Evolutionary conservation across 2,888 invertebrate genomes (phyloP).

Genomic region (Branchellion lobata): DNA sequence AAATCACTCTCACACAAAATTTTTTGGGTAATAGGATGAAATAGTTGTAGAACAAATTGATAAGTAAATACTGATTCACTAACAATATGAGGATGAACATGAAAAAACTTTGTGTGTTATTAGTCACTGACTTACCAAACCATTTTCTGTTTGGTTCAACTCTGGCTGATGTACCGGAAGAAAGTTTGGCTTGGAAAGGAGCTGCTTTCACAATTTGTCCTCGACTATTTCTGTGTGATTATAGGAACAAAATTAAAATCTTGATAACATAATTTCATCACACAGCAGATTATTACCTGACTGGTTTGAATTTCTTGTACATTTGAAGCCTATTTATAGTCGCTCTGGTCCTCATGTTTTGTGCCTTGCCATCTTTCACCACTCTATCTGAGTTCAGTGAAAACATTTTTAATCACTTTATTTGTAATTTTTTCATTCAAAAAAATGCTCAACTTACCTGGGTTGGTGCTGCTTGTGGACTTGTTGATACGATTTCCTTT

Average conservation of each 20-base stretch:
- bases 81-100: too few species aligned
- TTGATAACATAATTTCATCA: too few species aligned
- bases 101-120: too few species aligned
- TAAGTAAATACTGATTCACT: too few species aligned
- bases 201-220: slow-evolving; percentile 90
- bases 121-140: slow-evolving; percentile 84
- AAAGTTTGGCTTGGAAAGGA: slow-evolving; percentile 86
- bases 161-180: slow-evolving; percentile 85
- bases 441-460: slow-evolving; percentile 72
- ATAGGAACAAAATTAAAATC: too few species aligned
- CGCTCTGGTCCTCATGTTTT: slow-evolving; percentile 72
- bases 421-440: too few species aligned
- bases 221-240: slow-evolving; percentile 68
- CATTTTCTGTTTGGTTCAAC: slow-evolving; percentile 97
- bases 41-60: too few species aligned
- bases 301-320: slow-evolving; percentile 96
- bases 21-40: not conserved
- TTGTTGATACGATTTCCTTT: slow-evolving; percentile 49
- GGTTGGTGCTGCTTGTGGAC: slow-evolving; percentile 83
- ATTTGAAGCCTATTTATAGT: slow-evolving; percentile 95
- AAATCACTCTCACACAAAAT: not conserved
- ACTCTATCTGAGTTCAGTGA: slow-evolving; percentile 53
- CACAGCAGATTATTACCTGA: too few species aligned
- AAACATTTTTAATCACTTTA: slow-evolving; percentile 24
- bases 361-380: slow-evolving; percentile 72